phyloP scores from a whole-genome alignment of 2,797 vertebrate species.

The Argentina silus region DNA sequence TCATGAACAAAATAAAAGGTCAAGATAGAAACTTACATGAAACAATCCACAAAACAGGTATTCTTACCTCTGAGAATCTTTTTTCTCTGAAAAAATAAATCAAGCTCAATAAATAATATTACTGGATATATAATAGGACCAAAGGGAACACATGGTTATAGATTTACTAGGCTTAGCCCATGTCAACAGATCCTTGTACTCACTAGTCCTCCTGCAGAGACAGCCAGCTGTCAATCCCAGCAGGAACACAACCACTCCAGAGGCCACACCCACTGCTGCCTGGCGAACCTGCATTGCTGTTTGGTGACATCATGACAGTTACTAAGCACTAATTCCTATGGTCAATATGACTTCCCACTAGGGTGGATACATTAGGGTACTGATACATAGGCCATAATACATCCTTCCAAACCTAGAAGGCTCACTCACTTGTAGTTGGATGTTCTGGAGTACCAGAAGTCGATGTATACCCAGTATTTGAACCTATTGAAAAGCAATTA shows the following conservation, averaged over 20 bases:
- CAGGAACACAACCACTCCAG: slow-evolving; percentile 21
- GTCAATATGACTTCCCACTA: no score
- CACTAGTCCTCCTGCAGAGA: slow-evolving; percentile 14
- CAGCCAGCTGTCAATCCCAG: neutral
- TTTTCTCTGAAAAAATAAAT: slow-evolving; percentile 7
- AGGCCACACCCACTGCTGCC: neutral
- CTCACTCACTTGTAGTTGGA: no score
- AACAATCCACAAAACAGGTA: neutral
- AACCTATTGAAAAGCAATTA: no score
- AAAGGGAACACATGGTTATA: neutral
- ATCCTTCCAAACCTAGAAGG: no score
- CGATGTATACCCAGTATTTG: no score
- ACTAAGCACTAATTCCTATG: neutral
- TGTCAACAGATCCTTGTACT: slow-evolving; percentile 15
- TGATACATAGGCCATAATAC: no score
- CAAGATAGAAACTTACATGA: neutral
- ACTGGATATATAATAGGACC: neutral
- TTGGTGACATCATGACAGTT: neutral
- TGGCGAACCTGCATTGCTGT: slow-evolving; percentile 10
- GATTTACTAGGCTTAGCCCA: neutral
- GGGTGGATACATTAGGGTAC: no score
- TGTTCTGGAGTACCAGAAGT: no score
- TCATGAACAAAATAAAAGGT: neutral
- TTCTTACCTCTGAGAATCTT: slow-evolving; percentile 16
- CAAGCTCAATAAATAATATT: neutral